Base-by-base conservation (phyloP, 2,888 invertebrate genomes). In the Schrankia costaestrigalis region DNA sequence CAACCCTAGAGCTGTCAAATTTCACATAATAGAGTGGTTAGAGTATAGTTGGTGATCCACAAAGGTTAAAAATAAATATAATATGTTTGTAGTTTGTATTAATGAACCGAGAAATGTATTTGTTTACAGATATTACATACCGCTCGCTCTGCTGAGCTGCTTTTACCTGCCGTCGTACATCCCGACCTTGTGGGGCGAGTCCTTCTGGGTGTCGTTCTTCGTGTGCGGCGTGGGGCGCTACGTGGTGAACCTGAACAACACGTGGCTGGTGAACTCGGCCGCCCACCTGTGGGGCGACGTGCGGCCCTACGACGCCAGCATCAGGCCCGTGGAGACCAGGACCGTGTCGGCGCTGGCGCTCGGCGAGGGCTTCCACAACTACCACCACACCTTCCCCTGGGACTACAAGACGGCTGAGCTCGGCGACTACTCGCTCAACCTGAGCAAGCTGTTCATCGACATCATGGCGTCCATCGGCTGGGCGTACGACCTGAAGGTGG, bases 241-340 rank as follows among this genome's bases (percentile, higher is more conserved):
- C 82, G 89, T 92, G 15, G 90, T 93, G 70, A 92, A 93, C 26
- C 90, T 97, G 33, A 95, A 97, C 77, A 92, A 93, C 39, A 97
- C 97, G 1, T 97, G 96, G 97, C 88, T 95, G 40, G 96, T 97
- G 19, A 97, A 97, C 86, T 95, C 95, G 45, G 94, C 94, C 1
- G 97, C 97, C 1, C 97, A 97, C 84, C 90, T 93, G 62, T 94
- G 91, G 88, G 94, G 94, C 30, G 89, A 90, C 59, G 92, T n/a
- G n/a, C n/a, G 91, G 56, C 94, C 94, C 9, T 94, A 94, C 66
- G 94, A 96, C 76, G 91, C 88, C 88, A 68, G 45, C 79, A 92
- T 95, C 63, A 93, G 92, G 63, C 94, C 95, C 0, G 79, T 92
- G 0, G 91, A 95, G 68, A 95, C 94, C 65, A 73, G 89, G 13